Conservation (phyloP, 2,113 vertebrate genomes). For the Tringa solitaria region DNA sequence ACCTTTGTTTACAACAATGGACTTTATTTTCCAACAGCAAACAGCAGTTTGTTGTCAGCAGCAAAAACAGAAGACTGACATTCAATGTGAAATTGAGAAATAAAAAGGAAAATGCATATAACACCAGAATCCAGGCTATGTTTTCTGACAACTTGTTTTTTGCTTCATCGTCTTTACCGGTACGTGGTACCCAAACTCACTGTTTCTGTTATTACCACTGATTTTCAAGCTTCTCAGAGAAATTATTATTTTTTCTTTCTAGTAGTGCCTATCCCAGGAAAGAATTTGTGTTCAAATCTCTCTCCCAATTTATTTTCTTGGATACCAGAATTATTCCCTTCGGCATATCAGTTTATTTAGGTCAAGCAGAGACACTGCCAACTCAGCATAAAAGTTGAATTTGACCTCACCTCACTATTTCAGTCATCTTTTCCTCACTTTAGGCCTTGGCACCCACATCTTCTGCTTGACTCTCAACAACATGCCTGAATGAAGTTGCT, state of each 20-base stretch:
- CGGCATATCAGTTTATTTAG: conserved; percentile 19
- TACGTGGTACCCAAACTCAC: conserved; percentile 54
- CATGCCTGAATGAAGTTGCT: background rate
- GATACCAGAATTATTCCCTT: background rate
- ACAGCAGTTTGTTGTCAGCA: conserved; percentile 77
- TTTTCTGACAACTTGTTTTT: conserved; percentile 90
- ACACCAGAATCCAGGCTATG: conserved; percentile 75
- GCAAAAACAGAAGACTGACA: conserved; percentile 78
- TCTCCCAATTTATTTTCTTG: background rate
- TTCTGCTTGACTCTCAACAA: background rate
- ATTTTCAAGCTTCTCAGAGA: background rate
- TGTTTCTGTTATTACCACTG: background rate
- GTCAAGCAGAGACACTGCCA: background rate
- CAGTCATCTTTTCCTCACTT: conserved; percentile 48
- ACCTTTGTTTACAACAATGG: conserved; percentile 10
- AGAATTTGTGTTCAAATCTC: background rate
- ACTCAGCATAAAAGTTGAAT: background rate
- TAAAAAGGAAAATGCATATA: conserved; percentile 88
- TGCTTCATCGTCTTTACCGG: conserved; percentile 78
- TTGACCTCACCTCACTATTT: background rate
- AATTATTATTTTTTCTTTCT: background rate
- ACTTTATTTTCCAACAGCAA: conserved; percentile 76
- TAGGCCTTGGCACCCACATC: background rate
- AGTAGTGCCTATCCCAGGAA: background rate
- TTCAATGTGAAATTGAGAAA: conserved; percentile 82